Evolutionary conservation across 2,797 vertebrate genomes (phyloP).

Genomic region (Peromyscus nudipes): DNA sequence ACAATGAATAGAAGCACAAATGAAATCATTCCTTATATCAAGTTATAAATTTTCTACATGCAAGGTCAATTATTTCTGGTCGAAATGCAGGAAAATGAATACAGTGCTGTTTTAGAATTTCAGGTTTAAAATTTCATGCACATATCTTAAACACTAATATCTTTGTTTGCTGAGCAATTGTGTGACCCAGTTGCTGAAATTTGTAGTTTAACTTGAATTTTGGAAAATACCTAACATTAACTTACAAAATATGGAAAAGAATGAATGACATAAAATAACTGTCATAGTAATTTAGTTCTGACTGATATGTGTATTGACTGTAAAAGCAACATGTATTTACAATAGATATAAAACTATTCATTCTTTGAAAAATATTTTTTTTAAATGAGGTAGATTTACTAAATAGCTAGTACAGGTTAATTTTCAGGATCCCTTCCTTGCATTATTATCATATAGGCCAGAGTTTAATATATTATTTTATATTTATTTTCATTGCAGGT

Average conservation of each 20-base stretch:
- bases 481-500: background rate
- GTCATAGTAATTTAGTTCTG: background rate
- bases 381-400: background rate
- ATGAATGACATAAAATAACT: background rate
- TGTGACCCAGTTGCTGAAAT: background rate
- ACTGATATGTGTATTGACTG: conserved; percentile 1
- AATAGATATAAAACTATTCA: background rate
- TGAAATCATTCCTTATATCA: background rate
- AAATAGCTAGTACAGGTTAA: background rate
- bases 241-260: background rate
- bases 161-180: background rate
- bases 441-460: background rate
- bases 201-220: background rate
- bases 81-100: background rate
- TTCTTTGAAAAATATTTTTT: background rate
- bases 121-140: background rate
- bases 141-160: background rate
- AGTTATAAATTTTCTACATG: background rate
- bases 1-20: background rate
- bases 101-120: background rate
- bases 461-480: background rate
- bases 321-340: background rate
- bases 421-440: background rate
- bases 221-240: background rate
- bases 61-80: background rate